These are phyloP conservation scores for Pempheris klunzingeri DNA, from an alignment of 2,797 vertebrate species.

Conservation along the genomic window DNA sequence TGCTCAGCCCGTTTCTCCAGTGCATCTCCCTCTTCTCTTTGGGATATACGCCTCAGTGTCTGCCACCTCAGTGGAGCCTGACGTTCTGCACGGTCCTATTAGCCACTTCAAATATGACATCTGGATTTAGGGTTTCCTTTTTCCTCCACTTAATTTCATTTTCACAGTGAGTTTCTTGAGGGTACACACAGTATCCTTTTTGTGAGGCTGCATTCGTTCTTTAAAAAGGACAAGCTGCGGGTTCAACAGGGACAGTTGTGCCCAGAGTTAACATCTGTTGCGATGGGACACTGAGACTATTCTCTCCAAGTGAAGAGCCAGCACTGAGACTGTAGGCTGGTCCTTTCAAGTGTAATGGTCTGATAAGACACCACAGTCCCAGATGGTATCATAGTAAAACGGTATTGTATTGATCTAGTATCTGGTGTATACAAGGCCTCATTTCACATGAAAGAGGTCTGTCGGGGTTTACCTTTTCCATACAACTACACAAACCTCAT, in stretches of 20 bases:
- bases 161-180: conserved; percentile 58
- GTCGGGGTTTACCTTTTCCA: conserved; percentile 11
- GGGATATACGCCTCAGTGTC: conserved; percentile 53
- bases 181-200: conserved; percentile 48
- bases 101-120: conserved; percentile 76
- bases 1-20: conserved; percentile 46
- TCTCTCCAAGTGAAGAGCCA: conserved; percentile 49
- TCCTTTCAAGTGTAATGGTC: conserved; percentile 69
- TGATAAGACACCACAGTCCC: conserved; percentile 53
- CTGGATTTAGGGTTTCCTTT: conserved; percentile 68
- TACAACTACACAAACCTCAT: conserved; percentile 28
- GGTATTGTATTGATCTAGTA: conserved; percentile 39
- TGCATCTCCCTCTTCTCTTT: conserved; percentile 57
- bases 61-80: conserved; percentile 71
- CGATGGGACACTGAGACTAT: conserved; percentile 40
- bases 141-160: conserved; percentile 59
- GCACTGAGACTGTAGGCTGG: conserved; percentile 38
- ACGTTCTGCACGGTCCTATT: conserved; percentile 56
- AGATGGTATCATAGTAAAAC: conserved; percentile 60
- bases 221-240: conserved; percentile 46
- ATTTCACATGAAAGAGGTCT: conserved; percentile 37
- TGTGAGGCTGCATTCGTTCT: conserved; percentile 46
- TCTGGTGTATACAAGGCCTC: conserved; percentile 33
- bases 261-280: conserved; percentile 60
- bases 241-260: conserved; percentile 55